phyloP scores from a whole-genome alignment of 1,140 invertebrate genomes.

The Heliconius melpomene region DNA sequence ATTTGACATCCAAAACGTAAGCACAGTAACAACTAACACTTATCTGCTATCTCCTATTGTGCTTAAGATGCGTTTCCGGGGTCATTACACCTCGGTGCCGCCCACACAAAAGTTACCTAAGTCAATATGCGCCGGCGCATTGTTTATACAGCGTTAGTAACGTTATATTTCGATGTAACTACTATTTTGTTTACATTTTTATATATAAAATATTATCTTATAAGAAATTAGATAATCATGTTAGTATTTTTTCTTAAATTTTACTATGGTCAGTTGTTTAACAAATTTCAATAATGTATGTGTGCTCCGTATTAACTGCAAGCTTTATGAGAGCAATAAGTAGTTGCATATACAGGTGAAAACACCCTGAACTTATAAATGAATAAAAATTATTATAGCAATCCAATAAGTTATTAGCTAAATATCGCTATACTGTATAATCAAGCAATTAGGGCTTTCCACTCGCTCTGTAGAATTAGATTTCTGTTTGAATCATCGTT shows the following conservation, averaged over 20 bases:
- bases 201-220: background rate
- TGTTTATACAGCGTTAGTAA: conserved; percentile 48
- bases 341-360: no score
- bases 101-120: conserved; percentile 61
- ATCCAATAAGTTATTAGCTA: background rate
- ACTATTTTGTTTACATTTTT: conserved; percentile 43
- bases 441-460: background rate
- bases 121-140: conserved; percentile 57
- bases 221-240: background rate
- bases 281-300: background rate
- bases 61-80: conserved; percentile 57
- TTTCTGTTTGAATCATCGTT: background rate
- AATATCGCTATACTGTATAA: background rate
- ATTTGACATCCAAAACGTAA: conserved; percentile 30
- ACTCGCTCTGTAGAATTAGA: background rate
- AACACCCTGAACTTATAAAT: no score
- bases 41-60: conserved; percentile 40
- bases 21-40: conserved; percentile 28
- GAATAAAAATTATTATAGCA: background rate
- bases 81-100: conserved; percentile 51
- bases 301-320: background rate
- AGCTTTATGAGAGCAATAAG: no score
- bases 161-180: conserved; percentile 39
- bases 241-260: background rate
- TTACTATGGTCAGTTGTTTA: background rate